phyloP scores from a whole-genome alignment of 2,113 vertebrate species.

The Cygnus buccinator region DNA sequence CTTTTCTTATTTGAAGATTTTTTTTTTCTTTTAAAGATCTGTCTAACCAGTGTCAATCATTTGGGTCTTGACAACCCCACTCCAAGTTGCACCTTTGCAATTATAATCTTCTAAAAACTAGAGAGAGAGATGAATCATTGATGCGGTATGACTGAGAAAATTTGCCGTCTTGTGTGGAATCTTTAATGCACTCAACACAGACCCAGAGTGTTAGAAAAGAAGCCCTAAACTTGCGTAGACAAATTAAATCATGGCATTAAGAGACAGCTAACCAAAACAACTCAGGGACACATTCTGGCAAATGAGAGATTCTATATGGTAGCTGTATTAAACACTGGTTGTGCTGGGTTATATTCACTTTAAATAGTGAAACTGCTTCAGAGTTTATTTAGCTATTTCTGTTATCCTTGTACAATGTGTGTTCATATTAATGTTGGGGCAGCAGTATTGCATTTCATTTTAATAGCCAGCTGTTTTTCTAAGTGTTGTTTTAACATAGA shows the following conservation, averaged over 20 bases:
- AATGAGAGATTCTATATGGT: not conserved
- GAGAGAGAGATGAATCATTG: accelerated
- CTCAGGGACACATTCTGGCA: not conserved
- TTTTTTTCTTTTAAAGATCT: not conserved
- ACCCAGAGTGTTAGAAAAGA: not conserved
- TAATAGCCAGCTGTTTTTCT: not conserved
- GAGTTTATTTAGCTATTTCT: conserved; percentile 32
- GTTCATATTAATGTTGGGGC: not conserved
- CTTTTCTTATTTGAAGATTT: not conserved
- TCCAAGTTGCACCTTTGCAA: not conserved
- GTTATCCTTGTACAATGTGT: not conserved
- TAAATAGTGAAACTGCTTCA: not conserved
- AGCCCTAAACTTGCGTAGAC: not conserved
- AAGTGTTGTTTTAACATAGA: not conserved
- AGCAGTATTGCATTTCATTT: not conserved
- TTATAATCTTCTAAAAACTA: not conserved
- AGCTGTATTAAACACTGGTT: not conserved
- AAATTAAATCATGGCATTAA: not conserved
- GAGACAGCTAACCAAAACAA: not conserved
- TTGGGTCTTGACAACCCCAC: not conserved
- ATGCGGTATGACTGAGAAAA: not conserved
- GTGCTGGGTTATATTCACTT: not conserved
- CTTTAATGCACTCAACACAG: not conserved
- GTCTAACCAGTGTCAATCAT: accelerated
- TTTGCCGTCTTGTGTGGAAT: not conserved